Evolutionary conservation across 2,797 vertebrate genomes (phyloP), one percentile per base, ranked within the genome.

Genomic region (Spinus pinus): DNA sequence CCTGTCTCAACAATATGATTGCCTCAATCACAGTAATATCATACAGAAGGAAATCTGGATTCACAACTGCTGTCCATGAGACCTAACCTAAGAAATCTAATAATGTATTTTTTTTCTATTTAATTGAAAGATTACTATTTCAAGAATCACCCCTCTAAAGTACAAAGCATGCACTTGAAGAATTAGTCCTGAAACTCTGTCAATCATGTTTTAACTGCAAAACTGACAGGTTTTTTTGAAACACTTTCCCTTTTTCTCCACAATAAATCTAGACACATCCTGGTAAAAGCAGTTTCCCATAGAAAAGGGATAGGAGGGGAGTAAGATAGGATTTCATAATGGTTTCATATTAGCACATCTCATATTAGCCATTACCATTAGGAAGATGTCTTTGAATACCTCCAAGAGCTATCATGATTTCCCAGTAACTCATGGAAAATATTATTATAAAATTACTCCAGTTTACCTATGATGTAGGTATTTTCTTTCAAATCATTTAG

Each of bases 1-100:
- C 94, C 75, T 71, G 41, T 88, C 81, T 97, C 92, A 90, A 92
- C 84, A 94, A 92, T 90, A 91, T 88, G 88, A 94, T 94, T 93
- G 88, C 84, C 58, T 90, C 70, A 1, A 81, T 89, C 78, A 62
- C 65, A 70, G 74, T 22, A 84, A 69, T 47, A 82, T 50, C 51
- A 39, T 46, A 65, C 47, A 89, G 61, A 89, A 94, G 51, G 56
- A 5, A 41, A 77, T 74, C 28, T 58, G 65, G 69, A 91, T 83
- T 91, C 50, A 51, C 62, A 85, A 27, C 21, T 77, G 25, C 33
- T 61, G 61, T 58, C 79, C 61, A 22, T 8, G 23, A 74, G 79
- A 74, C 57, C 28, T 70, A 79, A 79, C 33, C 33, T 69, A 74
- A 64, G 39, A 83, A 51, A 89, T 78, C 25, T 41, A 70, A 69